phyloP scores from a whole-genome alignment of 2,113 vertebrate species.

The Melanerpes formicivorus region DNA sequence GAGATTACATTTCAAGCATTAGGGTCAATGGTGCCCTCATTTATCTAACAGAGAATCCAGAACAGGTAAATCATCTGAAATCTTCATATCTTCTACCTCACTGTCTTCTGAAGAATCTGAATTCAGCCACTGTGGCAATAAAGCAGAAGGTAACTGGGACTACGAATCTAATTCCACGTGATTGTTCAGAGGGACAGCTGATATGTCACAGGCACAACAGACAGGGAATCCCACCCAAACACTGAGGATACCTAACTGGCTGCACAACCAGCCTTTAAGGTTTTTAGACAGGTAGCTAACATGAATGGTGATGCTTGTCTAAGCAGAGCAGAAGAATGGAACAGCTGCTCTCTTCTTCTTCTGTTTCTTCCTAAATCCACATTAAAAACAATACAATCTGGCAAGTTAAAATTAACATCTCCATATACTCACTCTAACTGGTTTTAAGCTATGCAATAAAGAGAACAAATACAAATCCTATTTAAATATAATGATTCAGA shows the following conservation, averaged over 20 bases:
- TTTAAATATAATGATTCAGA: not conserved
- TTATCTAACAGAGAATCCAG: not conserved
- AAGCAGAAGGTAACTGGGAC: not conserved
- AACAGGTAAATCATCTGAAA: not conserved
- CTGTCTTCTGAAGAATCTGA: not conserved
- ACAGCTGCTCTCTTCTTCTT: not conserved
- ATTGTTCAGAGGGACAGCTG: not conserved
- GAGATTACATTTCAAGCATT: not conserved
- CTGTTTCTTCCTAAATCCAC: not conserved
- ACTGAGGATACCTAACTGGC: fast-evolving
- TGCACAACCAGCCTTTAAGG: not conserved
- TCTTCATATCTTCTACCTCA: not conserved
- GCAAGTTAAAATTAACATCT: not conserved
- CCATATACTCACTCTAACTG: not conserved
- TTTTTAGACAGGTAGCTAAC: not conserved
- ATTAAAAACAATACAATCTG: not conserved
- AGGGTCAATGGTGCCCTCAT: not conserved
- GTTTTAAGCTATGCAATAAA: not conserved
- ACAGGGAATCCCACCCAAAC: not conserved
- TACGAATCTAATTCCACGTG: not conserved
- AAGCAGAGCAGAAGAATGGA: not conserved
- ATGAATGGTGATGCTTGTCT: not conserved
- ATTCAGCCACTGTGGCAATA: not conserved
- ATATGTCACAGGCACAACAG: not conserved
- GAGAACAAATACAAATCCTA: not conserved